phyloP scores from a whole-genome alignment of 92 coral and sea anemone genomes.

The Porites cylindrica region DNA sequence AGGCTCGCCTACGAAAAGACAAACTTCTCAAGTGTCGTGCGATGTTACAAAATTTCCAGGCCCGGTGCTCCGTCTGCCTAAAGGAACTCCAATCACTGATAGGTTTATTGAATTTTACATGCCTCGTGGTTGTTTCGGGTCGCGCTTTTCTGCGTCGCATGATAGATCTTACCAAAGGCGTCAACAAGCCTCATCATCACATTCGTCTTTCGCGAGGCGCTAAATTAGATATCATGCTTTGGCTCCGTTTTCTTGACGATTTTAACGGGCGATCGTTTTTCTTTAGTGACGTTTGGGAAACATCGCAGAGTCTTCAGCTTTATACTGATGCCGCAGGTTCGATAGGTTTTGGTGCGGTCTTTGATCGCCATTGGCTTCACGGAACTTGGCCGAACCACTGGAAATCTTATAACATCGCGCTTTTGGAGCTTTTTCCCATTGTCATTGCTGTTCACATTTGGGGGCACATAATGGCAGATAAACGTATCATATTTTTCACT shows the following conservation, averaged over 20 bases:
- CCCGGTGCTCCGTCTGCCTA: slow-evolving; percentile 28
- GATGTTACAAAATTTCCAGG: slow-evolving; percentile 9
- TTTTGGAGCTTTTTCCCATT: slow-evolving; percentile 29
- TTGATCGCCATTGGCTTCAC: slow-evolving; percentile 23
- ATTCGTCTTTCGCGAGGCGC: slow-evolving; percentile 31
- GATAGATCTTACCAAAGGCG: slow-evolving; percentile 46
- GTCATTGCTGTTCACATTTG: slow-evolving; percentile 21
- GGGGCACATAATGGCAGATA: slow-evolving; percentile 19
- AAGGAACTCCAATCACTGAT: slow-evolving; percentile 40
- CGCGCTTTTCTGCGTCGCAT: slow-evolving; percentile 55
- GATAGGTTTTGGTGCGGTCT: slow-evolving; percentile 2
- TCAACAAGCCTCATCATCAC: slow-evolving; percentile 28
- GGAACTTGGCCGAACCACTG: slow-evolving; percentile 16
- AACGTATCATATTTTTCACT: neutral
- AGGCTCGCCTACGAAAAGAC: slow-evolving; percentile 50
- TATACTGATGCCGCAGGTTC: slow-evolving; percentile 29
- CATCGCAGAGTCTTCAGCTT: neutral
- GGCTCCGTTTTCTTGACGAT: slow-evolving; percentile 32
- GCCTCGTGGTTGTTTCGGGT: slow-evolving; percentile 37
- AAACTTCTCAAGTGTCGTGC: slow-evolving; percentile 34
- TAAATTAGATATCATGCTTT: slow-evolving; percentile 26
- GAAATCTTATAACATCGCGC: slow-evolving; percentile 3
- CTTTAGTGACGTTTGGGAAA: neutral
- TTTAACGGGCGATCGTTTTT: slow-evolving; percentile 54
- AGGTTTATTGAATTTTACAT: slow-evolving; percentile 48